phyloP scores from a whole-genome alignment of 1,140 invertebrate genomes.

The Drosophila teissieri region DNA sequence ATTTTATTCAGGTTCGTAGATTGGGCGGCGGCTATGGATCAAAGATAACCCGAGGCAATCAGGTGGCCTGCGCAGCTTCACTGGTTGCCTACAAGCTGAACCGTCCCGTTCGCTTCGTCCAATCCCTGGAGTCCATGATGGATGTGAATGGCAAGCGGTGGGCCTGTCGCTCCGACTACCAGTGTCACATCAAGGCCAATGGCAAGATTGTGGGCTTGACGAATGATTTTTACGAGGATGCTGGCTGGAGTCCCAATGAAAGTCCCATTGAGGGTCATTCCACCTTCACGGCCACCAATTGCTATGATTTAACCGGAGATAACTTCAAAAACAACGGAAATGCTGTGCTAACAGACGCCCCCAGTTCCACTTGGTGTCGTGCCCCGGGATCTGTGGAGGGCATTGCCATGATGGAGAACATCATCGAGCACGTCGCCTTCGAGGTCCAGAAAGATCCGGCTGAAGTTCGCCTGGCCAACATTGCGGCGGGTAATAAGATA shows the following conservation, averaged over 20 bases:
- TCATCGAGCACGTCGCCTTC: slow-evolving; percentile 93
- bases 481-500: slow-evolving; percentile 84
- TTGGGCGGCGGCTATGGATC: slow-evolving; percentile 90
- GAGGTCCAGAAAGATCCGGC: slow-evolving; percentile 88
- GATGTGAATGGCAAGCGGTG: slow-evolving; percentile 87
- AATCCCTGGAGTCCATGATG: slow-evolving; percentile 89
- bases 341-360: slow-evolving; percentile 87
- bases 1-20: slow-evolving; percentile 80
- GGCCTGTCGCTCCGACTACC: slow-evolving; percentile 85
- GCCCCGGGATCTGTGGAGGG: slow-evolving; percentile 89
- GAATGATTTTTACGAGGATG: slow-evolving; percentile 87
- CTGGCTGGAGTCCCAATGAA: slow-evolving; percentile 88
- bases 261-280: slow-evolving; percentile 80
- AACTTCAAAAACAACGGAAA: slow-evolving; percentile 86
- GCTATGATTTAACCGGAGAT: slow-evolving; percentile 85
- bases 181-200: slow-evolving; percentile 87
- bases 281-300: slow-evolving; percentile 85
- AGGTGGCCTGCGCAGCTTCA: slow-evolving; percentile 87
- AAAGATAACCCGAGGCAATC: slow-evolving; percentile 87
- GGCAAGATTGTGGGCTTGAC: slow-evolving; percentile 90
- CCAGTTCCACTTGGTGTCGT: slow-evolving; percentile 87
- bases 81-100: slow-evolving; percentile 87
- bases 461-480: slow-evolving; percentile 88
- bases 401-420: slow-evolving; percentile 89
- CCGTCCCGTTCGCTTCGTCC: slow-evolving; percentile 87